These are phyloP conservation scores for Aphelenchoides fujianensis DNA, from an alignment of 1,140 invertebrate genomes.

Conservation along the genomic window DNA sequence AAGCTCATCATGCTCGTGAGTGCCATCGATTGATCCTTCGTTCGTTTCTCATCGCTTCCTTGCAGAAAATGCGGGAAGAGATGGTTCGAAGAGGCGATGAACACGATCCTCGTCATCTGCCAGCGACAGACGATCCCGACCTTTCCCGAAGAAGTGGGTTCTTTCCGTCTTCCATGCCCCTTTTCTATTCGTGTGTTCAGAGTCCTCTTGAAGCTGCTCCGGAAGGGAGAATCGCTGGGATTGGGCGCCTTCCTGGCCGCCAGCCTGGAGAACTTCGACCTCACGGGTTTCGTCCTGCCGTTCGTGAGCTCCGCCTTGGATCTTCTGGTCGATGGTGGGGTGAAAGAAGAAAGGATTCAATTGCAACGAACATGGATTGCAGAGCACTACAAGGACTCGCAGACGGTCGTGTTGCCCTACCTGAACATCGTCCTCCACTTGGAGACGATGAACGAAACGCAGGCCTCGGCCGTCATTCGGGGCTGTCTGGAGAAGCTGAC, in stretches of 20 bases:
- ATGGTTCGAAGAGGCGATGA: slow-evolving; percentile 22
- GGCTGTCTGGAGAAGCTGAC: slow-evolving; percentile 7
- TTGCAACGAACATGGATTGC: neutral
- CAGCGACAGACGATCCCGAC: slow-evolving; percentile 27
- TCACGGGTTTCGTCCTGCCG: slow-evolving; percentile 26
- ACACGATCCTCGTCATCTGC: slow-evolving; percentile 29
- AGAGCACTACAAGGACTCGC: slow-evolving; percentile 28
- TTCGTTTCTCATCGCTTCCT: neutral
- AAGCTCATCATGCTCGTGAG: slow-evolving; percentile 30
- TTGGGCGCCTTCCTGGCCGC: slow-evolving; percentile 14
- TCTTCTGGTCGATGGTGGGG: slow-evolving; percentile 3
- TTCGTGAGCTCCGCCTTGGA: slow-evolving; percentile 28
- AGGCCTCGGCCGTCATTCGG: slow-evolving; percentile 15
- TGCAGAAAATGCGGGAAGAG: slow-evolving; percentile 27
- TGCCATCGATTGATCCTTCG: neutral
- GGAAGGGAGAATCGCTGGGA: slow-evolving; percentile 28
- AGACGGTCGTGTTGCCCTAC: slow-evolving; percentile 3
- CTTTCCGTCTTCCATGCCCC: slow-evolving; percentile 7
- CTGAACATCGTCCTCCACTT: slow-evolving; percentile 26
- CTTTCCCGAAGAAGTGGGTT: slow-evolving; percentile 14
- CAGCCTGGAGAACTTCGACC: slow-evolving; percentile 1
- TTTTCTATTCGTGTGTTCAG: slow-evolving; percentile 1
- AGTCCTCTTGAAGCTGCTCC: slow-evolving; percentile 29
- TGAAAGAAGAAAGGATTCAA: too few relatives aligned
- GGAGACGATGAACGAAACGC: slow-evolving; percentile 23